These are phyloP conservation scores for Hylomyscus alleni DNA, from an alignment of 2,797 vertebrate genomes.

Conservation along the genomic window DNA sequence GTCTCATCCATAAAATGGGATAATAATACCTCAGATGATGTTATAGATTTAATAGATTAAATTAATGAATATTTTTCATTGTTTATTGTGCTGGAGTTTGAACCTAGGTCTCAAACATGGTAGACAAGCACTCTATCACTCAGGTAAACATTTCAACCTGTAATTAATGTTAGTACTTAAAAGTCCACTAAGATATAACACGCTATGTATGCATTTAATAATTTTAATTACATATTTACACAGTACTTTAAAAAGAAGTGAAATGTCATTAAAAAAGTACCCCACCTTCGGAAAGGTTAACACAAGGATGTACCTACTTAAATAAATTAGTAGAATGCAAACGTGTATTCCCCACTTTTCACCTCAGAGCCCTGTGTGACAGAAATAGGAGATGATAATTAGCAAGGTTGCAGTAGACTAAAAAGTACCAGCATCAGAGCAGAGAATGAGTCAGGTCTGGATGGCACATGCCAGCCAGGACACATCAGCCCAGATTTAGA, in stretches of 20 bases:
- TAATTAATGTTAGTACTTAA: conserved; percentile 23
- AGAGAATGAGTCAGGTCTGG: background rate
- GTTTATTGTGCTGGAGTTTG: background rate
- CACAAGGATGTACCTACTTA: background rate
- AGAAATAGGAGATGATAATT: conserved; percentile 54
- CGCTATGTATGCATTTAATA: background rate
- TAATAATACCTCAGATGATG: conserved; percentile 14
- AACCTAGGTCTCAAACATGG: background rate
- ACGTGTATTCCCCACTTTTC: background rate
- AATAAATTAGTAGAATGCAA: background rate
- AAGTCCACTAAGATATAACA: background rate
- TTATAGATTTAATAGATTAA: background rate
- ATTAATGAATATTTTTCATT: background rate
- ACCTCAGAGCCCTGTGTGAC: background rate
- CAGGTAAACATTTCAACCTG: background rate
- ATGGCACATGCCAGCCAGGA: background rate
- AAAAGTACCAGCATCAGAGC: background rate
- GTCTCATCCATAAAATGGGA: conserved; percentile 34
- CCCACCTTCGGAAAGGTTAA: conserved; percentile 50
- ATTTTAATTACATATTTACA: background rate
- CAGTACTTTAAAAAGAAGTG: conserved; percentile 44
- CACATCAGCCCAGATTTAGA: background rate
- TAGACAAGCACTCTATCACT: background rate
- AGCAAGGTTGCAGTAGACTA: conserved; percentile 22
- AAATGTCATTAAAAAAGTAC: conserved; percentile 45